phyloP scores from a whole-genome alignment of 2,797 vertebrate genomes.

The Chelon labrosus region DNA sequence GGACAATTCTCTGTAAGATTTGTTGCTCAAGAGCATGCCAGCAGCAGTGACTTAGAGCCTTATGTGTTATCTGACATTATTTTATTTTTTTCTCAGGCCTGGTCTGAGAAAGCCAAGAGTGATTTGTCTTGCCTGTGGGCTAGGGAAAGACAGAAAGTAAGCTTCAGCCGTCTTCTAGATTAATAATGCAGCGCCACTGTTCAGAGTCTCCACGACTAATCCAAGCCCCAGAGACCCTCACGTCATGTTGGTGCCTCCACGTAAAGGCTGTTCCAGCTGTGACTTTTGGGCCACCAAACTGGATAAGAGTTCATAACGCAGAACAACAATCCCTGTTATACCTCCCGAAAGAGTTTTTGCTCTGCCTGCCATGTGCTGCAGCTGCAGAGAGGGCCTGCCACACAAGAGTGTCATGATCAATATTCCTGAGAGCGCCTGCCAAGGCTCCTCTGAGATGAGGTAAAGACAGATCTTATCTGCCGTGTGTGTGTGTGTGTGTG shows the following conservation, averaged over 20 bases:
- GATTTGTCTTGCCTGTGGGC: conserved; percentile 53
- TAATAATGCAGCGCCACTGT: conserved; percentile 69
- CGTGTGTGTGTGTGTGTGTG: conserved; percentile 8
- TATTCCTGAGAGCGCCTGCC: conserved; percentile 77
- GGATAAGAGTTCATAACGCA: conserved; percentile 29
- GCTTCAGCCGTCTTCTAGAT: conserved; percentile 49
- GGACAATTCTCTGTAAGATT: conserved; percentile 13
- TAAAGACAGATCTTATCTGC: conserved; percentile 79
- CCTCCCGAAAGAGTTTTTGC: conserved; percentile 22
- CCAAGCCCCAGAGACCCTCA: conserved; percentile 49
- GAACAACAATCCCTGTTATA: conserved; percentile 36
- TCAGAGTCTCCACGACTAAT: conserved; percentile 53
- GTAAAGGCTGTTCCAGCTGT: conserved; percentile 44
- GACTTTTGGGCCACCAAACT: conserved; percentile 34
- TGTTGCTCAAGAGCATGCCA: conserved; percentile 57
- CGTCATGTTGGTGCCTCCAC: conserved; percentile 39
- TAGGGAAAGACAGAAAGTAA: conserved; percentile 45
- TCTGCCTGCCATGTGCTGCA: conserved; percentile 27
- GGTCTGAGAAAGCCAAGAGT: conserved; percentile 31
- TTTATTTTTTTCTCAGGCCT: conserved; percentile 4
- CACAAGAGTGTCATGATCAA: conserved; percentile 76
- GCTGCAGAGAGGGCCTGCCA: conserved; percentile 51
- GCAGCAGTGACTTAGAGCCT: conserved; percentile 12
- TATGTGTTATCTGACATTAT: conserved; percentile 13
- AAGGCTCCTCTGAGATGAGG: conserved; percentile 72